Percentiles rank a stretch among this genome's conserved stretches.
Conservation (phyloP, 1,140 invertebrate species). For the Parasteatoda tepidariorum region DNA sequence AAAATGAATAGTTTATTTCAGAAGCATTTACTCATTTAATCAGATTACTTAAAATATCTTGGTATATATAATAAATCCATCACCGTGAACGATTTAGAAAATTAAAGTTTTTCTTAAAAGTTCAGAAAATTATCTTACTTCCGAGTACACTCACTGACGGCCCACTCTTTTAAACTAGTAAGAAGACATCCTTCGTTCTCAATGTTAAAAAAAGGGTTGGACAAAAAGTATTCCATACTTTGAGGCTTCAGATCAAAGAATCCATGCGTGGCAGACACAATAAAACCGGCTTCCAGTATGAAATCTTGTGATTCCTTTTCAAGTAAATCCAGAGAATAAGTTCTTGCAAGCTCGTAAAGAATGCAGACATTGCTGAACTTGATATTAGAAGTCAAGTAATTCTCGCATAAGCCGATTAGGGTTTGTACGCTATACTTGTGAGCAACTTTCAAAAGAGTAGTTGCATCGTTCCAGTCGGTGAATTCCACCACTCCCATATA, state of each 20-base stretch:
- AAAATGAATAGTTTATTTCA: no score
- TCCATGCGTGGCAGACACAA: constrained; percentile 8
- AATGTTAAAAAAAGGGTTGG: neutral
- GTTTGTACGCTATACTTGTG: constrained; percentile 38
- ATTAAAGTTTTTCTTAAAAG: no score
- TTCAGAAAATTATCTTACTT: no score
- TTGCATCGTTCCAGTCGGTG: neutral
- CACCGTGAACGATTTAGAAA: no score
- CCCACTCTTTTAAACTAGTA: constrained; percentile 26
- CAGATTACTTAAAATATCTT: no score
- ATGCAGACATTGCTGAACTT: constrained; percentile 6
- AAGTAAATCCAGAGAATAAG: neutral
- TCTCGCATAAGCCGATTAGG: neutral
- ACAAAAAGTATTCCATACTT: neutral
- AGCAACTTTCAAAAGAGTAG: constrained; percentile 2
- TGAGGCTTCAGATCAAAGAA: neutral
- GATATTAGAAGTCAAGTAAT: neutral
- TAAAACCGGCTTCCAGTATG: constrained; percentile 10
- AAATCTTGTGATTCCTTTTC: neutral
- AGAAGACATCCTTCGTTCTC: constrained; percentile 23
- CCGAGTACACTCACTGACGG: constrained; percentile 10
- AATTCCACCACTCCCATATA: constrained; percentile 17
- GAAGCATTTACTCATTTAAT: no score
- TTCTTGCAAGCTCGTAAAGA: constrained; percentile 2
- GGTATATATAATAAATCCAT: no score